phyloP scores from a whole-genome alignment of 1,140 invertebrate genomes.

The Lepidotrigona ventralis region DNA sequence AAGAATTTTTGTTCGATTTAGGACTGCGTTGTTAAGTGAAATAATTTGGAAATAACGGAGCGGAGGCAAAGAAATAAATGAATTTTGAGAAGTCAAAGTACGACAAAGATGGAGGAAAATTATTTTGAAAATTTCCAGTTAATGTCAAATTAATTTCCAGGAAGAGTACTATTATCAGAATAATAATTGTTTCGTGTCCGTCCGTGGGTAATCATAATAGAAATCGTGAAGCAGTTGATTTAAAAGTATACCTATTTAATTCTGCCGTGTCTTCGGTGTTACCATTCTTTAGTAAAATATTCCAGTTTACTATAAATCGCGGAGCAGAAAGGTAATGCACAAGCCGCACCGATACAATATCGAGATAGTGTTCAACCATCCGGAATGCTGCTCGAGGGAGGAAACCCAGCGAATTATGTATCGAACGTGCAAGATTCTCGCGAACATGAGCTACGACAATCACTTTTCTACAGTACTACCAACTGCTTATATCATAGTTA shows the following conservation, averaged over 20 bases:
- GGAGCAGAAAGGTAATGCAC: constrained; percentile 37
- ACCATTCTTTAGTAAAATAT: constrained; percentile 14
- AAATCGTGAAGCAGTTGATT: background rate
- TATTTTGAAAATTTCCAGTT: too few relatives aligned
- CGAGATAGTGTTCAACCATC: constrained; percentile 38
- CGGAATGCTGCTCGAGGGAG: constrained; percentile 33
- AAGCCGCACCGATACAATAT: constrained; percentile 44
- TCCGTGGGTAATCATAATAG: background rate
- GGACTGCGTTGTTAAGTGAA: too few relatives aligned
- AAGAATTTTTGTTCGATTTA: too few relatives aligned
- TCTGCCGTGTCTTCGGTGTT: background rate
- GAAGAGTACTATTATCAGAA: too few relatives aligned
- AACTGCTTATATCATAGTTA: background rate
- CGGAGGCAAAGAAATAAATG: too few relatives aligned
- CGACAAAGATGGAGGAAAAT: too few relatives aligned
- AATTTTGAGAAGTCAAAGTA: too few relatives aligned
- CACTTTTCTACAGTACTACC: constrained; percentile 27
- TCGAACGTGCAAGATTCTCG: constrained; percentile 39
- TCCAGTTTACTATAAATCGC: constrained; percentile 27
- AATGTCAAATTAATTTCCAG: too few relatives aligned
- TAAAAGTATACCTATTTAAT: background rate
- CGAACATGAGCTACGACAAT: constrained; percentile 28
- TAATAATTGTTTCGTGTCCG: background rate
- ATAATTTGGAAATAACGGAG: too few relatives aligned
- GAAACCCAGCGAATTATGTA: constrained; percentile 33